Base-by-base conservation (phyloP, 2,113 vertebrate species). In the Empidonax alnorum region DNA sequence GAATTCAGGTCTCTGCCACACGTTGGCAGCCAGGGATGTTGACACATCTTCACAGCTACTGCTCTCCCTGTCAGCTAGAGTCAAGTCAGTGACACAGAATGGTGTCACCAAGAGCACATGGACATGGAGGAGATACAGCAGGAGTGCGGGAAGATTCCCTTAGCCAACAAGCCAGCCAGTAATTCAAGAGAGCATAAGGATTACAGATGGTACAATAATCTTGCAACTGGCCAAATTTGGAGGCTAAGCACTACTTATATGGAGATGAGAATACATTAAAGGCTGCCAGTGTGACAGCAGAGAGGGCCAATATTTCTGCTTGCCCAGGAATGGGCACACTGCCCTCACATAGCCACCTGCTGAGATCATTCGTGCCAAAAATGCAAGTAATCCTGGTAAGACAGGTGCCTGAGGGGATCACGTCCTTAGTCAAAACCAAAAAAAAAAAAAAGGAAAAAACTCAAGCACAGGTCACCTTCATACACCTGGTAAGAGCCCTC, bases 121-220 rank as follows among this genome's bases (percentile, higher is more conserved):
- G 73, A n/a, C 24, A 17, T 1, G 41, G 44, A 87, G 22, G 52
- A 93, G 79, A 59, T 47, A 35, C 39, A 71, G 90, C 37, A 72
- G 68, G 56, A 44, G 31, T 59, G 80, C 37, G 44, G 69, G 52
- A 87, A 94, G 49, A 59, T 68, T 39, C n/a, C 50, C 25, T 44
- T 9, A 59, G 56, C 80, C 59, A 63, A 55, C 1, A 4, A 91
- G 42, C 33, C 72, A 74, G 85, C 24, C 82, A 90, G 90, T 5
- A 6, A 65, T 74, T 83, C 75, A 68, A 52, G 69, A 95, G 41
- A 84, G 68, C 0, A 0, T 53, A 58, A 37, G 50, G 82, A 67
- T 84, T 95, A 84, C 92, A 96, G 94, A 94, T 95, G 92, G 96
- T 49, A 69, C 41, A 87, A 14, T 89, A 89, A 81, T 86, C 76